Conservation (phyloP, 2,113 vertebrate genomes). For the Ptilonorhynchus violaceus region DNA sequence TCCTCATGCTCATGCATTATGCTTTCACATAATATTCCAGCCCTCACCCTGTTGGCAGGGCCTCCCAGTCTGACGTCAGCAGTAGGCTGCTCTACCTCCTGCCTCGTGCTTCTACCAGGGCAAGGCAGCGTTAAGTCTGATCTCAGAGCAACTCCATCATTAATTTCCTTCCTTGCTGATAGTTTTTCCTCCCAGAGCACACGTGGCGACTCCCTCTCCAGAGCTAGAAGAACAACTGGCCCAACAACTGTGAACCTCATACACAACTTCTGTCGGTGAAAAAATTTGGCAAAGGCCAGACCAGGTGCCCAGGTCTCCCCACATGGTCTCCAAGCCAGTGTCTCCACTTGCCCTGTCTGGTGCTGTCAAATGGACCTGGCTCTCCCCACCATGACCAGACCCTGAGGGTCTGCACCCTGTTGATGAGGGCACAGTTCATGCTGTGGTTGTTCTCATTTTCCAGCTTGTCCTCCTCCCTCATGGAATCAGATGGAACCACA, state of each 20-base stretch:
- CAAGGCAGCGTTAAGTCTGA: fast-evolving
- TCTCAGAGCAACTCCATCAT: not conserved
- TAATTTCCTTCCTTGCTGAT: not conserved
- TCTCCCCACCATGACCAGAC: not conserved
- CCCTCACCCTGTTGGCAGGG: not conserved
- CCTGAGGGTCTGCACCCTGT: fast-evolving
- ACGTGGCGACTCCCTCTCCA: fast-evolving
- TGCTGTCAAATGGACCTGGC: not conserved
- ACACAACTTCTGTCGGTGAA: not conserved
- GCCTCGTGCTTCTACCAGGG: not conserved
- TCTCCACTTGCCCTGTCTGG: not conserved
- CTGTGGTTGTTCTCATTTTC: not conserved
- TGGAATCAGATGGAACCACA: not conserved
- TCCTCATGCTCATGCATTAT: not conserved
- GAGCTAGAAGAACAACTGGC: not conserved
- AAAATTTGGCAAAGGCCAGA: not conserved
- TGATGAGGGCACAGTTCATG: not conserved
- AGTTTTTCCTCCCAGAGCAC: not conserved
- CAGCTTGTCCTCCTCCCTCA: not conserved
- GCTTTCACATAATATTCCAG: not conserved
- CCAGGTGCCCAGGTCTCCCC: not conserved
- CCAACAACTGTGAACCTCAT: not conserved
- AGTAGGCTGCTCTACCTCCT: not conserved
- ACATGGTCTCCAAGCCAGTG: not conserved
- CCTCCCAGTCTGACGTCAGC: not conserved